phyloP scores from a whole-genome alignment of 2,888 invertebrate genomes.

The Drosophila ezoana region DNA sequence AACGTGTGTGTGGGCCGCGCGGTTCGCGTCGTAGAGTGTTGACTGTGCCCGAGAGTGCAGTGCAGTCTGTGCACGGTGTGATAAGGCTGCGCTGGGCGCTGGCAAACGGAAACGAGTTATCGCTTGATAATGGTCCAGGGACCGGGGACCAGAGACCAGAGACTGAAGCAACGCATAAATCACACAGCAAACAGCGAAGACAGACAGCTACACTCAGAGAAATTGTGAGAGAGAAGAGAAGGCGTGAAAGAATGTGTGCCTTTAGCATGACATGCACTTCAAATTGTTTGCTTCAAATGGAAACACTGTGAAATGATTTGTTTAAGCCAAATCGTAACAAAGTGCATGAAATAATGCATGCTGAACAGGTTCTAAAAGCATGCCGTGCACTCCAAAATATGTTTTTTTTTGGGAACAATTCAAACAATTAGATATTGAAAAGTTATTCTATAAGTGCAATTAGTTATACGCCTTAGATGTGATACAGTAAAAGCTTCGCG shows the following conservation, averaged over 20 bases:
- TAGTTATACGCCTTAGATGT: no score
- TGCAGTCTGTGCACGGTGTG: slow-evolving; percentile 41
- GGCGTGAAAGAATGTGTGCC: slow-evolving; percentile 13
- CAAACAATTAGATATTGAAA: no score
- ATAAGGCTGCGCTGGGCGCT: slow-evolving; percentile 34
- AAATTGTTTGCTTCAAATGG: background rate
- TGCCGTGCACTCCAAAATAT: background rate
- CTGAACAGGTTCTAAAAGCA: background rate
- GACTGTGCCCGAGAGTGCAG: background rate
- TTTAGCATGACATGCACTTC: slow-evolving; percentile 4
- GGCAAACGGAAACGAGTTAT: slow-evolving; percentile 62
- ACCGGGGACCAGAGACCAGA: slow-evolving; percentile 22
- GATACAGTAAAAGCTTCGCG: no score
- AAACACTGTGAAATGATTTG: no score
- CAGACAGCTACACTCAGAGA: slow-evolving; percentile 22
- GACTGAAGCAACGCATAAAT: slow-evolving; percentile 20
- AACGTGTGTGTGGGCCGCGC: slow-evolving; percentile 52
- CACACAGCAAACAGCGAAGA: slow-evolving; percentile 14
- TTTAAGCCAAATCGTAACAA: background rate
- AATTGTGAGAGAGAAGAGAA: background rate
- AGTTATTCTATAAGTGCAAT: no score
- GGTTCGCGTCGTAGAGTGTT: background rate
- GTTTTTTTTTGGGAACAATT: no score
- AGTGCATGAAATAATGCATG: background rate
- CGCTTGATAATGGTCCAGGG: slow-evolving; percentile 61